A percentile compares a stretch with the other conserved stretches of the same genome.
These are phyloP conservation scores for Xiphophorus birchmanni DNA, from an alignment of 2,797 vertebrate genomes.

Conservation along the genomic window DNA sequence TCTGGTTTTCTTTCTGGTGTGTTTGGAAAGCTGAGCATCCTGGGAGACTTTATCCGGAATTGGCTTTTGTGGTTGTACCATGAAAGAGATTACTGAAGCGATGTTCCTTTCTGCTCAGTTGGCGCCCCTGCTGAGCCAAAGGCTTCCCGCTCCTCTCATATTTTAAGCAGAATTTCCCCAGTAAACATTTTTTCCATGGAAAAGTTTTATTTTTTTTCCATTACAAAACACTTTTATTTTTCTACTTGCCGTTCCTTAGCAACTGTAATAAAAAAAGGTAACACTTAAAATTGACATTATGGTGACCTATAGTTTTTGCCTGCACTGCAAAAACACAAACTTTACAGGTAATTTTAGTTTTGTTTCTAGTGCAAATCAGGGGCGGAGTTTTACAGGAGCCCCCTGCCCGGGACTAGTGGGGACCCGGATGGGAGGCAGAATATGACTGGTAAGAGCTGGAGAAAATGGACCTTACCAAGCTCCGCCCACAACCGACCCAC, in stretches of 20 bases:
- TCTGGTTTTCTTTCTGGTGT: conserved; percentile 29
- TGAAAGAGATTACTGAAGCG: conserved; percentile 48
- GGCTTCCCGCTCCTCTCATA: conserved; percentile 16
- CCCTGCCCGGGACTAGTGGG: no score
- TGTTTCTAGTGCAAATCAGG: no score
- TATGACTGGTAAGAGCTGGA: no score
- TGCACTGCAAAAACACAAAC: no score
- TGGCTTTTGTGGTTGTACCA: conserved; percentile 57
- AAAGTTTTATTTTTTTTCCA: conserved; percentile 12
- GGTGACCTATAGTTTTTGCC: no score
- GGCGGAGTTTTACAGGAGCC: no score
- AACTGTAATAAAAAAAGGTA: background rate
- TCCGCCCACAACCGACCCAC: no score
- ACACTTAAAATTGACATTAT: background rate
- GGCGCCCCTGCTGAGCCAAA: conserved; percentile 33
- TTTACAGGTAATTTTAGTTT: no score
- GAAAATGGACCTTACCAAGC: no score
- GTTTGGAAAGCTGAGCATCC: conserved; percentile 38
- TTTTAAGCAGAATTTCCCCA: conserved; percentile 14
- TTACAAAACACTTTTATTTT: background rate
- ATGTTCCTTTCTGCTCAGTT: conserved; percentile 39
- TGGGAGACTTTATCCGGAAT: conserved; percentile 51
- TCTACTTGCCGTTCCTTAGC: background rate
- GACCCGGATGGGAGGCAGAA: no score
- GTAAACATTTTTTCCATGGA: conserved; percentile 28